Conservation (phyloP, 2,888 invertebrate species). For the Apeira syringaria region DNA sequence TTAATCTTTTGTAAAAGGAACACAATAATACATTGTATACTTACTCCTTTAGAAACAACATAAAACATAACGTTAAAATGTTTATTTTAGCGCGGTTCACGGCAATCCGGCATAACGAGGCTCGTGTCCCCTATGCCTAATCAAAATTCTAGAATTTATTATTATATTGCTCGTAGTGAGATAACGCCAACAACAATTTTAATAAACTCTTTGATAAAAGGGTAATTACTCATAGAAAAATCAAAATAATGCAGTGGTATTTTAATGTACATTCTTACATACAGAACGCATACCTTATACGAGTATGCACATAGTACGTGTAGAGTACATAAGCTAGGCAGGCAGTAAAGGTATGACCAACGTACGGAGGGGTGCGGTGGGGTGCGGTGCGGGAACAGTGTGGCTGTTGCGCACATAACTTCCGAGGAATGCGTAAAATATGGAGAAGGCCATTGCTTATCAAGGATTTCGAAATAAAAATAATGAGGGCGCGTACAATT, state of each 20-base stretch:
- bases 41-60: no score
- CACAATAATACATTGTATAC: no score
- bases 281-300: slow-evolving; percentile 22
- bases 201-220: slow-evolving; percentile 38
- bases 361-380: not conserved
- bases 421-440: slow-evolving; percentile 15
- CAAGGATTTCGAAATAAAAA: slow-evolving; percentile 13
- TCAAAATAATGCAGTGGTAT: slow-evolving; percentile 32
- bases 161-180: slow-evolving; percentile 28
- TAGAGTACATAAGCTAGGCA: no score
- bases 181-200: slow-evolving; percentile 47
- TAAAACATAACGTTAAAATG: no score
- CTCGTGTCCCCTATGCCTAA: no score
- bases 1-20: no score
- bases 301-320: no score
- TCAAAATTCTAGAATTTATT: slow-evolving; percentile 27
- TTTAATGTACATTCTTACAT: slow-evolving; percentile 32
- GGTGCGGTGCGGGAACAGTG: not conserved
- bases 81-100: no score
- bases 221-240: slow-evolving; percentile 34
- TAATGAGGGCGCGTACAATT: slow-evolving; percentile 14
- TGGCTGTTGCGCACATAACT: not conserved
- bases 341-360: no score
- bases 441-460: slow-evolving; percentile 14
- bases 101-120: no score